Percentiles rank a stretch among this genome's conserved stretches.
These are phyloP conservation scores for Dinoponera quadriceps DNA, from an alignment of 1,140 invertebrate genomes.

Conservation along the genomic window DNA sequence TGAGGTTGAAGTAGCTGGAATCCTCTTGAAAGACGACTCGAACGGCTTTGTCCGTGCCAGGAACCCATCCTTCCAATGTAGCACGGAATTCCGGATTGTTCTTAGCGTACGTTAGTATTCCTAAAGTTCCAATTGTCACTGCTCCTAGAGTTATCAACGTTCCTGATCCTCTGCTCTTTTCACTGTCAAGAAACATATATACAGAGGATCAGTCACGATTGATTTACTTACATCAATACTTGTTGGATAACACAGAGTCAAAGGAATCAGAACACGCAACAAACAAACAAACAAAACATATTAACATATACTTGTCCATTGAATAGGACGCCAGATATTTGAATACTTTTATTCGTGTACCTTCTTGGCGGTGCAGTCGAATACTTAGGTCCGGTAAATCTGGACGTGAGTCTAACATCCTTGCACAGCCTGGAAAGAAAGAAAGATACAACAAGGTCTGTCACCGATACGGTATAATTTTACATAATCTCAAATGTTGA, in stretches of 20 bases:
- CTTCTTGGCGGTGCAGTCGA: conserved; percentile 76
- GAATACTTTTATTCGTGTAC: conserved; percentile 53
- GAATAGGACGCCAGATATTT: neutral
- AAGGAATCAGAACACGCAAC: neutral
- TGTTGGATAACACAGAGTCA: neutral
- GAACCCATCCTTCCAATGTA: conserved; percentile 88
- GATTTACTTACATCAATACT: conserved; percentile 22
- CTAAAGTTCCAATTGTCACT: conserved; percentile 86
- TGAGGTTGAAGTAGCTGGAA: conserved; percentile 84
- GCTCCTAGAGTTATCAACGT: conserved; percentile 85
- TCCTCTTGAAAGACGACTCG: conserved; percentile 90
- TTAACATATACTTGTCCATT: conserved; percentile 30
- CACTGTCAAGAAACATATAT: conserved; percentile 66
- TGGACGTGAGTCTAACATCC: conserved; percentile 76
- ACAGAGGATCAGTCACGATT: conserved; percentile 22
- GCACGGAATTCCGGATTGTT: conserved; percentile 89
- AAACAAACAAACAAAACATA: neutral
- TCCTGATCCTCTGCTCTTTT: conserved; percentile 74
- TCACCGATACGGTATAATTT: neutral
- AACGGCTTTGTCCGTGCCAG: conserved; percentile 89
- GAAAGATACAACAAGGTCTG: neutral
- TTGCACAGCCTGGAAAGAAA: conserved; percentile 77
- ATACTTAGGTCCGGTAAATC: conserved; percentile 77
- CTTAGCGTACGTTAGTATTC: conserved; percentile 87
- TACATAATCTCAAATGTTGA: neutral